phyloP scores from a whole-genome alignment of 2,113 vertebrate genomes.

The Bungarus multicinctus region DNA sequence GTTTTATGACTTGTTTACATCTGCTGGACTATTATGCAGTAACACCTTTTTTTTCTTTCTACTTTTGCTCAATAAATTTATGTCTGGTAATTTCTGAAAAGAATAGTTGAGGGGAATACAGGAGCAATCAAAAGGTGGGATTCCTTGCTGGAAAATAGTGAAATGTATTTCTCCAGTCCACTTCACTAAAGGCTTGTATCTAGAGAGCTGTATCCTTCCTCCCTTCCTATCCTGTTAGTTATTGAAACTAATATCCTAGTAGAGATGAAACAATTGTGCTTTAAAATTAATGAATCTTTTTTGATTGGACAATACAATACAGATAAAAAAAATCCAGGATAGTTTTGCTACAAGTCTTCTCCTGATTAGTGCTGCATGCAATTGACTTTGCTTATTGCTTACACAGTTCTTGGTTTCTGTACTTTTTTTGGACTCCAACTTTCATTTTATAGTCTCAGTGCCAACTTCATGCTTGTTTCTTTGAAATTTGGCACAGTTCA shows the following conservation, averaged over 20 bases:
- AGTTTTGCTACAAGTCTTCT: neutral
- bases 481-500: neutral
- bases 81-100: constrained; percentile 12
- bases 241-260: neutral
- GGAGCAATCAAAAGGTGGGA: constrained; percentile 21
- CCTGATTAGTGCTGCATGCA: neutral
- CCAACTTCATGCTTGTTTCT: neutral
- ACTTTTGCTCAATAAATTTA: constrained; percentile 21
- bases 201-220: neutral
- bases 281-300: neutral
- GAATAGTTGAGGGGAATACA: neutral
- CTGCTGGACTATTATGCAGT: constrained; percentile 28
- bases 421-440: neutral
- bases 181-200: neutral
- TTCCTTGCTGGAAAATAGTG: neutral
- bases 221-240: neutral
- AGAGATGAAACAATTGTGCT: neutral
- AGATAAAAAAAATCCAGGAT: neutral
- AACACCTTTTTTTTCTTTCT: neutral
- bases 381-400: neutral
- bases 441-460: neutral
- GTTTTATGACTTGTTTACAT: constrained; percentile 29
- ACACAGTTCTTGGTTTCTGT: neutral
- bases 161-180: neutral
- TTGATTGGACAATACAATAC: neutral